These are phyloP conservation scores for Coremacera marginata DNA, from an alignment of 2,888 invertebrate species.

Conservation along the genomic window DNA sequence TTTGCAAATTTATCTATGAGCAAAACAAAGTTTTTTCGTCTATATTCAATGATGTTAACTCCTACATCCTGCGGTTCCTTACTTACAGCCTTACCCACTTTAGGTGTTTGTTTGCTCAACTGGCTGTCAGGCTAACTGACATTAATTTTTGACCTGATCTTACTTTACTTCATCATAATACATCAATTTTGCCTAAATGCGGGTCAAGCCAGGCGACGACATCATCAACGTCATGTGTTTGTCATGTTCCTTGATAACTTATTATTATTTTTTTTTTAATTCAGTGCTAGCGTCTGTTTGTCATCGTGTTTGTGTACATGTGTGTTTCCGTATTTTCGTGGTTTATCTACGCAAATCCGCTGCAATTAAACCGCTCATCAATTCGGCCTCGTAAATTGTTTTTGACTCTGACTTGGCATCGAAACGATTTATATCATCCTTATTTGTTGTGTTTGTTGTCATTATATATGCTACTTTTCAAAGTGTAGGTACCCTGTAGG, in stretches of 20 bases:
- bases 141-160: not conserved
- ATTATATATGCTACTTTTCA: not conserved
- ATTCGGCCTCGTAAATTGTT: constrained; percentile 7
- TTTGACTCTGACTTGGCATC: constrained; percentile 23
- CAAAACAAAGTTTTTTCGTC: not conserved
- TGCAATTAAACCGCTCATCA: constrained; percentile 39
- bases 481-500: not conserved
- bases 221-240: not conserved
- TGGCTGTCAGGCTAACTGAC: not conserved
- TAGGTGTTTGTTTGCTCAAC: constrained; percentile 28
- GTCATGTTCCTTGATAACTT: not conserved
- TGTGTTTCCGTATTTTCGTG: not conserved
- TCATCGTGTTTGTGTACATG: not conserved
- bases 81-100: not conserved
- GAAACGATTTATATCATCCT: constrained; percentile 11
- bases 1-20: constrained; percentile 24
- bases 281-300: not conserved
- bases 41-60: too few relatives aligned
- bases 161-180: not conserved
- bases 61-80: too few relatives aligned
- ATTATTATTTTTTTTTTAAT: not conserved
- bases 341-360: not conserved
- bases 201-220: constrained; percentile 17
- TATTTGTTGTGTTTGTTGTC: not conserved
- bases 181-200: constrained; percentile 16